Evolutionary conservation across 2,113 vertebrate genomes (phyloP), one percentile per base, ranked within the genome.

Genomic region (Casuarius casuarius): DNA sequence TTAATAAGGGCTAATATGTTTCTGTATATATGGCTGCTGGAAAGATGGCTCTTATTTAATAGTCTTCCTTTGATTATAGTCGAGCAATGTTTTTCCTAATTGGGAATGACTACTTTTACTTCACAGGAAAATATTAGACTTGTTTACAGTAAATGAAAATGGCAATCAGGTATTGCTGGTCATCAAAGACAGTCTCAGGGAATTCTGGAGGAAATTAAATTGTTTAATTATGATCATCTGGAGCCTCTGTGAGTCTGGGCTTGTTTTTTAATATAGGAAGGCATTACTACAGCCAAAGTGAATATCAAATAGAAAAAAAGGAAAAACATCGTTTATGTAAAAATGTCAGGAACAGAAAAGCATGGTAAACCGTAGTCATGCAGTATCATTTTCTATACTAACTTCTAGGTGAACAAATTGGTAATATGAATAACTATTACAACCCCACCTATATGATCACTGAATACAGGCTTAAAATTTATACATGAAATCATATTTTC

Each of bases 191-290:
- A 80, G 22, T 42, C 26, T 84, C 25, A 38, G 25, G 18, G 40
- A 92, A 80, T 58, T 87, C 7, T 52, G 9, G 59, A 68, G 80
- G 58, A 91, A 94, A 91, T 88, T 35, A 74, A 66, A 33, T 62
- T 94, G 25, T 77, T 97, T 92, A 71, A 96, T 96, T 96, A 28
- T 33, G 49, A 76, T 82, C 14, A 95, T 74, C 68, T 88, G 9
- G 35, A 92, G 51, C 15, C 7, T 94, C 80, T 71, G 18, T 80
- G 35, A 89, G 22, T 44, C 26, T 71, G 12, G 42, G 14, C 16
- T 83, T 1, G 0, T 12, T 75, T 91, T 71, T 42, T 73, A 31
- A 18, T 70, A 35, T 46, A 79, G 2, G 44, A 74, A 80, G 8
- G 12, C 35, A 70, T 79, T 75, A 17, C 3, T 82, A 44, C 10